Evolutionary conservation across 2,888 invertebrate genomes (phyloP).

Genomic region (Rotaria sp.): DNA sequence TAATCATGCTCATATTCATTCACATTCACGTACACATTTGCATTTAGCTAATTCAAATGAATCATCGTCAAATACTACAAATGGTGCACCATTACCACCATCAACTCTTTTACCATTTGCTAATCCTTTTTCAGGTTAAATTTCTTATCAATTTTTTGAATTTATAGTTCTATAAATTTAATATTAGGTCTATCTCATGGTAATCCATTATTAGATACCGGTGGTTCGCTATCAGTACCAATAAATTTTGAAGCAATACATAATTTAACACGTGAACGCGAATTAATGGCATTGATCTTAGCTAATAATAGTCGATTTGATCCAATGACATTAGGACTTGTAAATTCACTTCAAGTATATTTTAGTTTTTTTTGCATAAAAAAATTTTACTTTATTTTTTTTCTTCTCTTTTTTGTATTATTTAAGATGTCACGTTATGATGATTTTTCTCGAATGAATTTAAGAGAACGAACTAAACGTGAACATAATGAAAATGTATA

Average conservation of each 20-base stretch:
- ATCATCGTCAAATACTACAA: background rate
- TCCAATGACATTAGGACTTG: background rate
- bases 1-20: constrained; percentile 18
- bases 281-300: background rate
- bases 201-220: background rate
- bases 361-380: background rate
- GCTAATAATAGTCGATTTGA: background rate
- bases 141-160: background rate
- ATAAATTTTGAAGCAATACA: background rate
- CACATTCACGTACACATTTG: constrained; percentile 6
- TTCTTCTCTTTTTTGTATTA: no score
- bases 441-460: background rate
- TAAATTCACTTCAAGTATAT: background rate
- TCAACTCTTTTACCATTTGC: background rate
- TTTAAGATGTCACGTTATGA: background rate
- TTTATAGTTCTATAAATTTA: background rate
- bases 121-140: background rate
- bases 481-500: background rate
- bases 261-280: background rate
- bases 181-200: background rate
- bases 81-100: background rate
- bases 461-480: background rate
- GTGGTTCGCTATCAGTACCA: background rate
- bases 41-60: background rate
- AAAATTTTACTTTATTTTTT: no score